phyloP scores from a whole-genome alignment of 2,888 invertebrate genomes.

The Acrocyrtus sp. region DNA sequence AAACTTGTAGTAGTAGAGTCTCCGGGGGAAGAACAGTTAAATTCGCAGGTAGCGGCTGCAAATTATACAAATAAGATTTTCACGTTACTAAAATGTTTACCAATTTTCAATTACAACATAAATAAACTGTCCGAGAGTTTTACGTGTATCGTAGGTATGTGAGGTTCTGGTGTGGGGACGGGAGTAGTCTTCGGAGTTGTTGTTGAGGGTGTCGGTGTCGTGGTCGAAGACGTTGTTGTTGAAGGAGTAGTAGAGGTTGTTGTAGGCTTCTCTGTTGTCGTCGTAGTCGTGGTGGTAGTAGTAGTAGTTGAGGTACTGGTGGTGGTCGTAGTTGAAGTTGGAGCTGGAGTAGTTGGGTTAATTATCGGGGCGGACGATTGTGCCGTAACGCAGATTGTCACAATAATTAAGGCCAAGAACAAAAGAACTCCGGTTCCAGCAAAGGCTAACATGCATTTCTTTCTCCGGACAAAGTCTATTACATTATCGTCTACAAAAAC shows the following conservation, averaged over 20 bases:
- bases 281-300: background rate
- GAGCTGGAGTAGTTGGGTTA: conserved; percentile 14
- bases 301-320: background rate
- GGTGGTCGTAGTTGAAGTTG: conserved; percentile 3
- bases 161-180: background rate
- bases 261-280: conserved; percentile 1
- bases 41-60: conserved; percentile 28
- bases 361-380: conserved; percentile 10
- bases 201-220: background rate
- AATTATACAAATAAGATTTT: background rate
- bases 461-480: background rate
- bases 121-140: background rate
- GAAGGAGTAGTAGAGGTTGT: background rate
- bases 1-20: conserved; percentile 17
- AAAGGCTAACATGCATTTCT: background rate
- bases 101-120: background rate
- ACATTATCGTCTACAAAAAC: too few species aligned
- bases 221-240: background rate
- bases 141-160: conserved; percentile 20
- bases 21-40: background rate
- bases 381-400: conserved; percentile 10
- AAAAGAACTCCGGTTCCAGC: conserved; percentile 1
- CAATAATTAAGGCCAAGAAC: background rate
- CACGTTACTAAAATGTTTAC: too few species aligned
- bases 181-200: conserved; percentile 2